Evolutionary conservation across 2,888 invertebrate genomes (phyloP).

Genomic region (Eugnorisma glareosa): DNA sequence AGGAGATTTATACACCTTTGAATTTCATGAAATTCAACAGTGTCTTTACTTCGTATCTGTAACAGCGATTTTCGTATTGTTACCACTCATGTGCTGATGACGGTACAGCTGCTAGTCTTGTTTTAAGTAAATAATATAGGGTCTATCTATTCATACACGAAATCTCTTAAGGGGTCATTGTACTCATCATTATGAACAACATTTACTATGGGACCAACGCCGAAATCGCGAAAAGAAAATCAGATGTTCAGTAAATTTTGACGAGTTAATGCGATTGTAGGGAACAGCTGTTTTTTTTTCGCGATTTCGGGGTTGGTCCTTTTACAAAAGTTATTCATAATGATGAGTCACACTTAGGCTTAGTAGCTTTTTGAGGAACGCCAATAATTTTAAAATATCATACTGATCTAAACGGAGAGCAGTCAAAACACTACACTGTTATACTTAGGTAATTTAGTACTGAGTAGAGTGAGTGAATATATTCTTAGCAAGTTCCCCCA

Average conservation of each 20-base stretch:
- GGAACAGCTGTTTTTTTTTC: too few species aligned
- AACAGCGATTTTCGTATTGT: neutral
- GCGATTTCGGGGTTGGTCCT: too few species aligned
- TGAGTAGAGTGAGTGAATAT: too few species aligned
- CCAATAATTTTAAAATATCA: neutral
- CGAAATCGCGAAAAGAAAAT: too few species aligned
- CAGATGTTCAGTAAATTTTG: too few species aligned
- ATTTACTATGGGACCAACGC: too few species aligned
- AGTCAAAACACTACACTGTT: neutral
- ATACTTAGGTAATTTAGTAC: neutral
- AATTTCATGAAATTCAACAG: neutral
- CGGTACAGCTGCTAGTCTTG: neutral
- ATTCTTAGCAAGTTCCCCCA: too few species aligned
- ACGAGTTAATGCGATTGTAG: too few species aligned
- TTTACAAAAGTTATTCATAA: too few species aligned
- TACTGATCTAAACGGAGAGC: neutral
- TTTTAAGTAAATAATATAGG: neutral
- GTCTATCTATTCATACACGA: too few species aligned
- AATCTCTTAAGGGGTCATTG: too few species aligned
- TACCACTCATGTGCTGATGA: neutral
- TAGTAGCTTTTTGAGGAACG: neutral
- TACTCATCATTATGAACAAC: too few species aligned
- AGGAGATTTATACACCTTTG: slow-evolving; percentile 12
- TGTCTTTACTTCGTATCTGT: neutral
- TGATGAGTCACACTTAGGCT: neutral